Percentiles rank a stretch among this genome's conserved stretches.
Conservation (phyloP, 2,113 vertebrate species). For the Pipa parva region DNA sequence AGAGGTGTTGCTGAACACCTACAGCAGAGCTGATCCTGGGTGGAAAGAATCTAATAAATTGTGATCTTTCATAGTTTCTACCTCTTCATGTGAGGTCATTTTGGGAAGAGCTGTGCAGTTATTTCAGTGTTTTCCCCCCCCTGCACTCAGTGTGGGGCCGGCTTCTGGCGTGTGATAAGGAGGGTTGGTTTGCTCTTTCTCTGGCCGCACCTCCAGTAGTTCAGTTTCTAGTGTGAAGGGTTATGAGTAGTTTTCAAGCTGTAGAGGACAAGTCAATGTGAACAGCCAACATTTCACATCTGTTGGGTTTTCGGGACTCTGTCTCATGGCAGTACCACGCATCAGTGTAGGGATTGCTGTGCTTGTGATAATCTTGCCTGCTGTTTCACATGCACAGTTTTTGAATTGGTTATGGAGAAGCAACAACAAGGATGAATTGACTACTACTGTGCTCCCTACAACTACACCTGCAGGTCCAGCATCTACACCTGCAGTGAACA, state of each 20-base stretch:
- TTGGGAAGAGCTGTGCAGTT: slow-evolving; percentile 20
- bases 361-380: slow-evolving; percentile 55
- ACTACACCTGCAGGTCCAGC: background rate
- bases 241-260: slow-evolving; percentile 44
- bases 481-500: background rate
- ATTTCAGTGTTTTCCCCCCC: slow-evolving; percentile 37
- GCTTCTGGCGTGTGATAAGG: background rate
- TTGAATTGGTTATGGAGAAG: slow-evolving; percentile 54
- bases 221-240: slow-evolving; percentile 47
- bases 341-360: slow-evolving; percentile 50
- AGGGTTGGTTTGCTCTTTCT: slow-evolving; percentile 37
- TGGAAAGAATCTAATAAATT: background rate
- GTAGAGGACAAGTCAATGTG: slow-evolving; percentile 56
- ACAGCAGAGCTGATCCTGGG: background rate
- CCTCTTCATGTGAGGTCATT: slow-evolving; percentile 16
- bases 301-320: background rate
- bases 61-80: too few relatives aligned
- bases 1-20: background rate
- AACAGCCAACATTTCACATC: slow-evolving; percentile 46
- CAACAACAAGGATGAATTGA: background rate
- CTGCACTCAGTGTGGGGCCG: slow-evolving; percentile 4
- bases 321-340: slow-evolving; percentile 45
- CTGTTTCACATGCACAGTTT: slow-evolving; percentile 51
- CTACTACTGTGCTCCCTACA: background rate
- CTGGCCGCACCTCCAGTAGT: slow-evolving; percentile 54